Base-by-base conservation (phyloP, 2,888 invertebrate species). In the Brachynemurus nebulosus region DNA sequence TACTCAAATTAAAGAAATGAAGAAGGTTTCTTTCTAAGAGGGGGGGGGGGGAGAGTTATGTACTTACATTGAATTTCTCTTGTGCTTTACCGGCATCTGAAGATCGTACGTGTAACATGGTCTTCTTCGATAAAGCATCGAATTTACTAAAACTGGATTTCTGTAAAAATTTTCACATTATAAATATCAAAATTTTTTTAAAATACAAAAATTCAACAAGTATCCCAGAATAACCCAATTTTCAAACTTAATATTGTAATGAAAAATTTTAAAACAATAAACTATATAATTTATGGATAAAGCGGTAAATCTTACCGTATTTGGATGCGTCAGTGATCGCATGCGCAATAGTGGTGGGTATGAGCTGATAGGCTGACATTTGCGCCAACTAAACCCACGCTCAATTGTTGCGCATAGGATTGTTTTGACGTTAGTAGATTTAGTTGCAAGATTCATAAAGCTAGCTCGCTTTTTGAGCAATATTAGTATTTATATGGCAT, bases 81-180 rank as follows among this genome's bases (percentile, higher is more conserved):
- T 77, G 76, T 41, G 74, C 75, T 65, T 77, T 78, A 52, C 72
- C 67, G 43, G 77, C 68, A 61, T 80, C 80, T 51, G 72, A 72
- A 51, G 78, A 77, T 55, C 79, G 70, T 48, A 78, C 75, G 62
- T 80, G 77, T 21, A 78, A 68, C 38, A 76, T 69, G 47, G 72
- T 72, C 59, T 78, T 76, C 65, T 79, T 80, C 57, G 74, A 76
- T 44, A 80, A 64, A 42, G 78, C 76, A 60, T 82, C 81, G 60
- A 81, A 81, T 67, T 82, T 81, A 59, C 71, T 80, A 62, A 82
- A 82, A 63, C 81, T 81, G 52, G 78, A 79, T 69, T 80, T 81
- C 81, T 82, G 69, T 33, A 69, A 69, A 52, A 50, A 54, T 55
- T 54, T 52, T 48, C 37, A 36, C 9, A 12, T 6, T n/a, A n/a